phyloP scores from a whole-genome alignment of 92 coral and sea anemone species.

The Pocillopora grandis region DNA sequence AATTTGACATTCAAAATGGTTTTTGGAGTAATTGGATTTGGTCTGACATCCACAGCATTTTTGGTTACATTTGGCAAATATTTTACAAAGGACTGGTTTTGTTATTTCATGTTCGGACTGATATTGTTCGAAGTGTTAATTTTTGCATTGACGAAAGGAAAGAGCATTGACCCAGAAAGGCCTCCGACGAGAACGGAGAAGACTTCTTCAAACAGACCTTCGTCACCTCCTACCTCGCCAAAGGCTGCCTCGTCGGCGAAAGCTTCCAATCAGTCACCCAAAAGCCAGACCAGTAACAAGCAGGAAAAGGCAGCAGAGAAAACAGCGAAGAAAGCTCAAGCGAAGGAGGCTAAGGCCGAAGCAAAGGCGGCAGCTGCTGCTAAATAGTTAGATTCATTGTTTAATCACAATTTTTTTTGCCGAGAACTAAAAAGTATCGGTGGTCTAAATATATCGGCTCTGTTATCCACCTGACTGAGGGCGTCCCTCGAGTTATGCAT shows the following conservation, averaged over 20 bases:
- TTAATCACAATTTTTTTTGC: background rate
- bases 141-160: slow-evolving; percentile 52
- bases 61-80: slow-evolving; percentile 73
- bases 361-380: slow-evolving; percentile 27
- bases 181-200: slow-evolving; percentile 44
- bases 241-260: background rate
- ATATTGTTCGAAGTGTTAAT: slow-evolving; percentile 59
- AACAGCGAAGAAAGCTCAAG: slow-evolving; percentile 44
- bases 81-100: slow-evolving; percentile 69
- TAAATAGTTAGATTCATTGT: background rate
- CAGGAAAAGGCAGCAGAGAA: slow-evolving; percentile 33
- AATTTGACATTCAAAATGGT: slow-evolving; percentile 45
- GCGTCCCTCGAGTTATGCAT: too few relatives aligned
- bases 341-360: slow-evolving; percentile 26
- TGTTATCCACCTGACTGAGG: too few relatives aligned
- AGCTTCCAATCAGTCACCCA: slow-evolving; percentile 11
- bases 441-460: background rate
- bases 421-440: background rate
- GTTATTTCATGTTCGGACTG: slow-evolving; percentile 61
- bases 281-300: slow-evolving; percentile 19
- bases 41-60: slow-evolving; percentile 62
- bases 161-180: slow-evolving; percentile 23
- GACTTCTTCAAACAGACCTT: background rate
- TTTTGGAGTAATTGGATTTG: slow-evolving; percentile 57
- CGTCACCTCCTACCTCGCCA: background rate